These are phyloP conservation scores for Ligdia adustata DNA, from an alignment of 2,888 invertebrate genomes.

Conservation along the genomic window DNA sequence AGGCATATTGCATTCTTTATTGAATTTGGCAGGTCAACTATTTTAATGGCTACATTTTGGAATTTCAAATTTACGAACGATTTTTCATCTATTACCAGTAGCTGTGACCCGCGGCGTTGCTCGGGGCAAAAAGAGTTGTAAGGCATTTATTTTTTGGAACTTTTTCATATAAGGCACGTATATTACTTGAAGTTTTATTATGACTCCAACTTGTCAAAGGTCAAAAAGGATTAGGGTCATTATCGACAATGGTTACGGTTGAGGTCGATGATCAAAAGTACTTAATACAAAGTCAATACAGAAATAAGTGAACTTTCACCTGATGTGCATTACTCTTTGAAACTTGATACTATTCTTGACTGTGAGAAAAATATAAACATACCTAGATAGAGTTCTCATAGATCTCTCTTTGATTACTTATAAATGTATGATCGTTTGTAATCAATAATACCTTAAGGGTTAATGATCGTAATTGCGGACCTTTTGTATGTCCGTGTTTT, in stretches of 20 bases:
- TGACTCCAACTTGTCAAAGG: conserved; percentile 48
- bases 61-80: too few species aligned
- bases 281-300: conserved; percentile 41
- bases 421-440: too few species aligned
- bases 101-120: too few species aligned
- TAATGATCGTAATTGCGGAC: too few species aligned
- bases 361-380: conserved; percentile 33
- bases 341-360: conserved; percentile 33
- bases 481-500: too few species aligned
- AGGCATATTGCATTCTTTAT: neutral
- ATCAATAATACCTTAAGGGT: too few species aligned
- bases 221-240: conserved; percentile 57
- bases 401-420: too few species aligned
- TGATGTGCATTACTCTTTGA: conserved; percentile 36
- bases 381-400: too few species aligned
- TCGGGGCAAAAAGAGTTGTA: too few species aligned
- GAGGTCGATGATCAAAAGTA: conserved; percentile 52
- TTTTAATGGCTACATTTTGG: neutral
- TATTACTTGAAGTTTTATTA: conserved; percentile 34
- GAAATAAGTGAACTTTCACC: conserved; percentile 55
- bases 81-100: neutral
- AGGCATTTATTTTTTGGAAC: too few species aligned
- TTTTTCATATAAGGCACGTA: too few species aligned
- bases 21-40: conserved; percentile 4
- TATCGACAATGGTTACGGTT: conserved; percentile 49